Evolutionary conservation across 2,113 vertebrate genomes (phyloP), one percentile per base, ranked within the genome.

Genomic region (Morone chrysops): DNA sequence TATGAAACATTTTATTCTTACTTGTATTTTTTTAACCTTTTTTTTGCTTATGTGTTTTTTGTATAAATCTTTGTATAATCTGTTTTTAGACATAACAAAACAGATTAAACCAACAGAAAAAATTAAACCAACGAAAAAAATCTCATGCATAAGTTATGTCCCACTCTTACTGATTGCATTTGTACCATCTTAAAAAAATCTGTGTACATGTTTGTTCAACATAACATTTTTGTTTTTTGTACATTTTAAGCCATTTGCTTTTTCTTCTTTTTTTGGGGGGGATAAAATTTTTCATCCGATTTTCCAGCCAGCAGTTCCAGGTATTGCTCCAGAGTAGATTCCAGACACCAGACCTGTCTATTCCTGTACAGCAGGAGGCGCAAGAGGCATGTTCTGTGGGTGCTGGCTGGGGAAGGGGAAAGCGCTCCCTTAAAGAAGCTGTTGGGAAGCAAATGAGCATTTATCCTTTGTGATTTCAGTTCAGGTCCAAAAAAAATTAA

Each of bases 91-190:
- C 90, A 92, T 92, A 93, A 94, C 87, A 90, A 95, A 92, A 91
- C 82, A 82, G 85, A 91, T 88, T 87, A 86, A 88, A 76, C 89
- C 71, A 91, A 92, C 81, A 88, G 85, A 88, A 80, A 89, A 88
- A 89, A 31, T 31, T 85, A 81, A 90, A 84, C 81, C 89, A 91
- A 93, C 88, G 84, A 80, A 90, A 83, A 92, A 88, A 87, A 83
- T 87, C 57, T 93, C 95, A 95, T 96, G 95, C 95, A 95, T 90
- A 94, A 94, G 87, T 95, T 90, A 87, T 86, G 75, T 92, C 89
- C 89, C 91, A 87, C 90, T 83, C 91, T 88, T 86, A 92, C 89
- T 84, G 93, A 95, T 95, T 94, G 92, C 92, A 91, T 92, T 82
- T 93, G 81, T 87, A 82, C 56, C 78, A 84, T 93, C 88, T 93